A percentile compares a stretch with the other conserved stretches of the same genome.
Conservation (phyloP, 64 coral and sea anemone genomes). For the Stichodactyla helianthus region DNA sequence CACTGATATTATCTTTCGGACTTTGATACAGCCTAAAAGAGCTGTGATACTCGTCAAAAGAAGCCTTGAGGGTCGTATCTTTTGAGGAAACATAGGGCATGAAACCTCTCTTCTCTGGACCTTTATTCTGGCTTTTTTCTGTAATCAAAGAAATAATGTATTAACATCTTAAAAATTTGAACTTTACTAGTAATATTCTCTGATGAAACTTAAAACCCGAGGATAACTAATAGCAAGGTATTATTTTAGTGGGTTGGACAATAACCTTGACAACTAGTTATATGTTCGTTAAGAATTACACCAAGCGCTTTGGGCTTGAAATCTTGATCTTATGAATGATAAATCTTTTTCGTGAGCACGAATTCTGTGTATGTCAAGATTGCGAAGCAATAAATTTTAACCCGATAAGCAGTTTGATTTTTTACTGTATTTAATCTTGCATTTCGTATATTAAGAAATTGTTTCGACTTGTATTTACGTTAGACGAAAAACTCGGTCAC, state of each 20-base stretch:
- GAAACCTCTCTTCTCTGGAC: not conserved
- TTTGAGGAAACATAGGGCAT: not conserved
- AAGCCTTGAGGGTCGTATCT: not conserved
- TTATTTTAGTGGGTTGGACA: not conserved
- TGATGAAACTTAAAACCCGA: not conserved
- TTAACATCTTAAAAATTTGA: not conserved
- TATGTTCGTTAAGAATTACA: not conserved
- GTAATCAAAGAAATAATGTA: not conserved
- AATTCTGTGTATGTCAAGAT: slow-evolving; percentile 5
- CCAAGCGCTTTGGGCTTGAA: not conserved
- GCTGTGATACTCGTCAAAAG: not conserved
- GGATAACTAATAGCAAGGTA: not conserved
- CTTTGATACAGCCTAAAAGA: not conserved
- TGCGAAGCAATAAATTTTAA: not conserved
- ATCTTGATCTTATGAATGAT: not conserved
- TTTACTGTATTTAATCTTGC: not conserved
- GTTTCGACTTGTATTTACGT: not conserved
- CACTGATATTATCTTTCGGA: not conserved
- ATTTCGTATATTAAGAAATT: not conserved
- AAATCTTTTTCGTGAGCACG: not conserved
- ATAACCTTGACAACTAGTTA: not conserved
- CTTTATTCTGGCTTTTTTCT: not conserved
- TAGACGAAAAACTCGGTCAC: not conserved
- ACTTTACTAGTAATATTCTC: not conserved
- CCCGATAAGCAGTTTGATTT: not conserved